Evolutionary conservation across 2,113 vertebrate genomes (phyloP), one percentile per base, ranked within the genome.

Genomic region (Ptilonorhynchus violaceus): DNA sequence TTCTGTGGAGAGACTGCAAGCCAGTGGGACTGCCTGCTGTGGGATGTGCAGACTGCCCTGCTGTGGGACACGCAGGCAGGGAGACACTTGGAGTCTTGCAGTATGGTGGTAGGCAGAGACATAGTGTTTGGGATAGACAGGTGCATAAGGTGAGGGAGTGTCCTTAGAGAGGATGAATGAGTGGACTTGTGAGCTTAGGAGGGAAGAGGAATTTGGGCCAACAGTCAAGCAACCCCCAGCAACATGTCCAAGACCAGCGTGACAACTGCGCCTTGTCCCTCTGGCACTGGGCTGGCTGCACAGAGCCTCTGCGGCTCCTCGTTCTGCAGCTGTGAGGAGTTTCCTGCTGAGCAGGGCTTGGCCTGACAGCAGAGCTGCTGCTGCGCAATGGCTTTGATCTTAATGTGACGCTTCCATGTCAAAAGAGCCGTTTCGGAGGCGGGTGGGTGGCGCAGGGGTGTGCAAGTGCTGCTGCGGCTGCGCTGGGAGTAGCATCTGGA

Each of bases 341-440:
- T 79, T 52, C 31, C 70, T 12, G 78, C 56, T 6, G 64, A 44
- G 70, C 75, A 30, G 76, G 15, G 79, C 56, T 10, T 0, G 1
- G 50, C 17, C 47, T 22, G 55, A 6, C n/a, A 22, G 90, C 76
- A 68, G 68, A 52, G 60, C 74, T 3, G 60, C 75, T n/a, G 37
- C 70, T 24, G 52, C 2, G 1, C 31, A 1, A 1, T 5, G 62
- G 1, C 3, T 22, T 18, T 18, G 79, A 30, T 41, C 17, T 24
- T 2, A 12, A 9, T 0, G 0, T 0, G 1, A 2, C 0, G 2
- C 25, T 16, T 23, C 0, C 4, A 5, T 3, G 68, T 2, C 63
- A 2, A 7, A 76, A 66, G 46, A 31, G 67, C 66, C 2, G 0
- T 60, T 41, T 20, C 0, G 4, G 60, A 6, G 59, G 41, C 0